Evolutionary conservation across 2,888 invertebrate genomes (phyloP), one percentile per base, ranked within the genome.

Genomic region (Drosophila atripex): DNA sequence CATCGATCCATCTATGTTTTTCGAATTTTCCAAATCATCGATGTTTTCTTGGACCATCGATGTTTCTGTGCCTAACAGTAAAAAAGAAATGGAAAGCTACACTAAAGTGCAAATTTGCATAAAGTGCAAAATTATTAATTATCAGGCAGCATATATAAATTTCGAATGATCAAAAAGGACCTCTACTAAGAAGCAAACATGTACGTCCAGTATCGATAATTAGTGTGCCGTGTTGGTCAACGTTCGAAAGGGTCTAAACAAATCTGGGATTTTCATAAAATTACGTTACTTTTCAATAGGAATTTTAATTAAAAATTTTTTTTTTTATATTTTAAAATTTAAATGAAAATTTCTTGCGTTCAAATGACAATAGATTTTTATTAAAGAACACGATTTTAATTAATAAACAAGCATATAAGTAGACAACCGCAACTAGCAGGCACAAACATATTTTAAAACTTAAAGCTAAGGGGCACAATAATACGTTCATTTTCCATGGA

Each of bases 401-500:
- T 35, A 18, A 39, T 30, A 39, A 41, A 41, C 18, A 55, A 14
- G 32, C 32, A 59, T 16, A 56, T 16, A 39, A 41, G n/a, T 41
- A 14, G 23, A 16, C n/a, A 69, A 25, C 39, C 12, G 39, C 38
- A 52, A 23, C 12, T 6, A 41, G 39, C 47, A 65, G 18, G 45
- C 45, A 49, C 55, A 53, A 11, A 35, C 7, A 49, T 45, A 30
- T 23, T 49, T 78, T 43, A 84, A 60, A 57, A 51, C 43, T 73
- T 77, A 65, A 88, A 79, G 53, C 65, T 83, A 59, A 91, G 88
- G 55, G 91, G 91, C 65, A 91, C 84, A 25, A 75, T 80, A n/a
- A 90, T 86, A n/a, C 87, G 88, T 65, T 90, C 90, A 54, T 86
- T 90, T 59, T 90, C 90, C 83, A 90, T 86, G 23, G 87, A 88